Evolutionary conservation across 2,888 invertebrate genomes (phyloP).

Genomic region (Mylabris sibirica): DNA sequence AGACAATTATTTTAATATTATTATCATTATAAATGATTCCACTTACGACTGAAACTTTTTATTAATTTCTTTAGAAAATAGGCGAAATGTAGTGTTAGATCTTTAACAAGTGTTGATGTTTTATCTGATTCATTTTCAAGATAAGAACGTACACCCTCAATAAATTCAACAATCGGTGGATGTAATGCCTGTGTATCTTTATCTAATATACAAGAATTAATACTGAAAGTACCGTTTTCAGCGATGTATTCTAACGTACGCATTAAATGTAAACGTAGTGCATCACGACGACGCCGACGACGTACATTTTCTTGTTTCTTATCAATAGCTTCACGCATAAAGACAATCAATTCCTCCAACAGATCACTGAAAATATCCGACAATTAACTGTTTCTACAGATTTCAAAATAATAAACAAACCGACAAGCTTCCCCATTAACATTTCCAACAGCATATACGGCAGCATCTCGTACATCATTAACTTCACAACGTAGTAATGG

Average conservation of each 20-base stretch:
- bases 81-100: constrained; percentile 92
- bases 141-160: constrained; percentile 91
- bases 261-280: constrained; percentile 88
- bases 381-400: background rate
- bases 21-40: background rate
- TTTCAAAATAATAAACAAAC: constrained; percentile 64
- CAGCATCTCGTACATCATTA: constrained; percentile 92
- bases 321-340: constrained; percentile 95
- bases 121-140: constrained; percentile 94
- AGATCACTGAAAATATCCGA: constrained; percentile 74
- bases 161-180: constrained; percentile 89
- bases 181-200: constrained; percentile 83
- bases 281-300: constrained; percentile 87
- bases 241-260: constrained; percentile 92
- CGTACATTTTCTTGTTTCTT: constrained; percentile 97
- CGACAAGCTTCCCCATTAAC: constrained; percentile 94
- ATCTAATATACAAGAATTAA: constrained; percentile 84
- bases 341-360: constrained; percentile 92
- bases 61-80: constrained; percentile 93
- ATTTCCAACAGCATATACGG: constrained; percentile 92
- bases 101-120: constrained; percentile 84
- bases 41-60: constrained; percentile 89
- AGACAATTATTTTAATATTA: no score
- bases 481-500: constrained; percentile 93
- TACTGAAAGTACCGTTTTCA: constrained; percentile 87